These are phyloP conservation scores for Sycophaga agraensis DNA, from an alignment of 1,140 invertebrate genomes.

Conservation along the genomic window DNA sequence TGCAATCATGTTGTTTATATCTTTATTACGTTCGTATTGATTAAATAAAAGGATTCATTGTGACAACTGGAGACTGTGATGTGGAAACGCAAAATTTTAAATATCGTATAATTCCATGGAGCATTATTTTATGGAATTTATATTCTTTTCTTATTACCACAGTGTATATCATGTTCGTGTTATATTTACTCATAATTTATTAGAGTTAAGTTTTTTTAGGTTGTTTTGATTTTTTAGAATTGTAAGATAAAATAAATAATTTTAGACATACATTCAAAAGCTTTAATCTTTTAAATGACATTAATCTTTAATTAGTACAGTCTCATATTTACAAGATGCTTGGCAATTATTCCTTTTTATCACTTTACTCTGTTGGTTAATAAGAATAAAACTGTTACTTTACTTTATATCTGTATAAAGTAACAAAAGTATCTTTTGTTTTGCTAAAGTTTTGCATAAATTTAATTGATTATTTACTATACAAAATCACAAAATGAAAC, in stretches of 20 bases:
- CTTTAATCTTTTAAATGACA: conserved; percentile 55
- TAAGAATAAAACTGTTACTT: conserved; percentile 27
- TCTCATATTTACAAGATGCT: conserved; percentile 50
- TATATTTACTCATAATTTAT: background rate
- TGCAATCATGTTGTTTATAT: conserved; percentile 5
- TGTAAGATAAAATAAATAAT: conserved; percentile 16
- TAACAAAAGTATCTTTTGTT: background rate
- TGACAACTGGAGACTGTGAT: conserved; percentile 13
- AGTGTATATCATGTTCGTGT: background rate
- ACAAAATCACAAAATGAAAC: conserved; percentile 2
- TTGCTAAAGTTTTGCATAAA: conserved; percentile 2
- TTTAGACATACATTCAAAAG: conserved; percentile 41
- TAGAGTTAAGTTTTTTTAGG: background rate
- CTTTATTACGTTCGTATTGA: conserved; percentile 8
- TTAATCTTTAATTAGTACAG: conserved; percentile 51
- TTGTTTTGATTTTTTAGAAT: background rate
- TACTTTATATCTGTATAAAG: background rate
- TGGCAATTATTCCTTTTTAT: conserved; percentile 31
- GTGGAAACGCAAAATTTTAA: conserved; percentile 1
- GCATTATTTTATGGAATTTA: conserved; percentile 7
- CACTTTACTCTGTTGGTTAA: conserved; percentile 23
- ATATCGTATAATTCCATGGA: conserved; percentile 5
- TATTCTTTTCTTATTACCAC: background rate
- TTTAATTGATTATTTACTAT: conserved; percentile 4
- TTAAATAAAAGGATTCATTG: conserved; percentile 5